A percentile compares a stretch with the other conserved stretches of the same genome.
Conservation (phyloP, 2,113 vertebrate species). For the Stegostoma tigrinum region DNA sequence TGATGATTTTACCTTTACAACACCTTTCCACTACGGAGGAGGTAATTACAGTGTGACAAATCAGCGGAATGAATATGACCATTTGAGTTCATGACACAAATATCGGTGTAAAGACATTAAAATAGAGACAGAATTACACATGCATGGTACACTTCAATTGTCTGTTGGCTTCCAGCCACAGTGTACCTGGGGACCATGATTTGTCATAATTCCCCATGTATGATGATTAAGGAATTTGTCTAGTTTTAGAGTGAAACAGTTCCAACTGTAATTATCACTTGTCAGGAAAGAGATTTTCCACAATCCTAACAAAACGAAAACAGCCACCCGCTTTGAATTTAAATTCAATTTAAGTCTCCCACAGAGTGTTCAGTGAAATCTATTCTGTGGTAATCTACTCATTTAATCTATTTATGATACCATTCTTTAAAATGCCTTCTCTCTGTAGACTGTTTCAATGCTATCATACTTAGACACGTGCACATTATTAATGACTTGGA, state of each 20-base stretch:
- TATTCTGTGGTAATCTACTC: not conserved
- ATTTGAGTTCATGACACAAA: not conserved
- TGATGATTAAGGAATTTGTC: not conserved
- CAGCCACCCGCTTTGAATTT: not conserved
- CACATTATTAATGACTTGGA: not conserved
- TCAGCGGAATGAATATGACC: not conserved
- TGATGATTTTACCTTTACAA: too few relatives aligned
- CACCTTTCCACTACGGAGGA: not conserved
- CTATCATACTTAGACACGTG: not conserved
- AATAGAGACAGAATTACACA: not conserved
- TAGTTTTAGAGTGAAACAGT: not conserved
- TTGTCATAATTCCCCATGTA: not conserved
- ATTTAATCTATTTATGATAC: not conserved
- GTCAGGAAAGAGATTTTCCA: not conserved
- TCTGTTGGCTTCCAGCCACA: not conserved
- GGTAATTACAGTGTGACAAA: not conserved
- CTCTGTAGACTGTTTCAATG: not conserved
- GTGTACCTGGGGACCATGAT: not conserved
- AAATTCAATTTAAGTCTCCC: not conserved
- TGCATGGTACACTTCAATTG: not conserved
- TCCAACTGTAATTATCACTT: not conserved
- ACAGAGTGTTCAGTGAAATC: not conserved
- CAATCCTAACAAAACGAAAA: not conserved
- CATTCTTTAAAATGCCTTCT: not conserved
- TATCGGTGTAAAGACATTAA: not conserved